Percentiles rank a stretch among this genome's conserved stretches.
phyloP scores from a whole-genome alignment of 2,113 vertebrate genomes.

The Rhadina sibilatrix region DNA sequence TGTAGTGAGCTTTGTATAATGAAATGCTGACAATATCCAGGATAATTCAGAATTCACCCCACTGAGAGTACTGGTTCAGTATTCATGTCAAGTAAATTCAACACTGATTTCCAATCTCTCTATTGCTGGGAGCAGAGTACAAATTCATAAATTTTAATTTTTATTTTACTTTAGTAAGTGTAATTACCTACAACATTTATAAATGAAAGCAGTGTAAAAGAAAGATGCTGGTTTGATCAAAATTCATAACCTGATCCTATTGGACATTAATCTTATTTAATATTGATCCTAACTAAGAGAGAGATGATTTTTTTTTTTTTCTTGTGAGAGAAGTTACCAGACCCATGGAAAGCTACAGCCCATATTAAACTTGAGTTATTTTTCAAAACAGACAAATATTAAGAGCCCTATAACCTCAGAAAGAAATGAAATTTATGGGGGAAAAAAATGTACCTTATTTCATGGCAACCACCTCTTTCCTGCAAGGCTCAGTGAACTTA shows the following conservation, averaged over 20 bases:
- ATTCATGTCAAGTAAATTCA: constrained; percentile 55
- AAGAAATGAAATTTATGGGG: not conserved
- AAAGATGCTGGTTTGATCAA: constrained; percentile 43
- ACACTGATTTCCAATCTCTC: constrained; percentile 55
- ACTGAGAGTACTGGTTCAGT: constrained; percentile 29
- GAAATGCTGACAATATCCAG: constrained; percentile 14
- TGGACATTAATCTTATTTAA: constrained; percentile 20
- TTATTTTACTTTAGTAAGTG: constrained; percentile 59
- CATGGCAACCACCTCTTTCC: not conserved
- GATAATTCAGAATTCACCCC: constrained; percentile 26
- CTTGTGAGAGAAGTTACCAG: not conserved
- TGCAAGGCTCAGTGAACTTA: not conserved
- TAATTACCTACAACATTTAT: constrained; percentile 55
- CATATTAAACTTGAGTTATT: not conserved
- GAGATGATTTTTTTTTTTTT: not conserved
- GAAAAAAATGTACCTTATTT: not conserved
- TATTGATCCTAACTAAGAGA: constrained; percentile 20
- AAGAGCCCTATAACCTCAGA: not conserved
- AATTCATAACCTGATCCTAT: constrained; percentile 28
- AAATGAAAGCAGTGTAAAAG: constrained; percentile 24
- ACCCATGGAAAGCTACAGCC: not conserved
- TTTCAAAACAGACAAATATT: not conserved
- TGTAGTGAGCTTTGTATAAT: not conserved
- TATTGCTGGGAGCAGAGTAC: constrained; percentile 36
- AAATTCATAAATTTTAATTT: constrained; percentile 64